Conservation (phyloP, 2,888 invertebrate genomes). For the Siphlonurus alternatus region DNA sequence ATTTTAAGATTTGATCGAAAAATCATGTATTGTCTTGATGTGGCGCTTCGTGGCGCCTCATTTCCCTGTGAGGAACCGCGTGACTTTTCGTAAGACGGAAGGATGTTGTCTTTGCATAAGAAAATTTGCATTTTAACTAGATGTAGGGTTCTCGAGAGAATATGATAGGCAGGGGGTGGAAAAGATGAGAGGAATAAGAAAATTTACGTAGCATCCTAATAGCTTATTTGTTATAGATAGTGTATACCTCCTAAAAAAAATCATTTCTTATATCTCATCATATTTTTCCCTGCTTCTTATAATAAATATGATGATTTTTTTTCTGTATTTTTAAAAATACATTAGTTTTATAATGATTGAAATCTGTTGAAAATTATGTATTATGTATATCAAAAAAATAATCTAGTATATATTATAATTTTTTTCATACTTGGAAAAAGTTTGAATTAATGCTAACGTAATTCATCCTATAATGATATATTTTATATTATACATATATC, state of each 20-base stretch:
- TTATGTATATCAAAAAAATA: too few relatives aligned
- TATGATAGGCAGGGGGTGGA: not conserved
- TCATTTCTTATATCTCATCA: not conserved
- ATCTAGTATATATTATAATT: too few relatives aligned
- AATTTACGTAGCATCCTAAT: not conserved
- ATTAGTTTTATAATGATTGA: not conserved
- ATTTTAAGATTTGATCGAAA: not conserved
- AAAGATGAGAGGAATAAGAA: not conserved
- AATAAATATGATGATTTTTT: not conserved
- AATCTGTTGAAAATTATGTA: not conserved
- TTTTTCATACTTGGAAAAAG: too few relatives aligned
- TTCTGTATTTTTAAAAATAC: not conserved
- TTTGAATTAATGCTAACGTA: too few relatives aligned
- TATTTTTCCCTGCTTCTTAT: not conserved
- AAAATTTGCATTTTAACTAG: conserved; percentile 3
- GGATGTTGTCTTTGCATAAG: not conserved
- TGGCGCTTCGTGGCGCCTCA: not conserved
- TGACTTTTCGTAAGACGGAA: not conserved
- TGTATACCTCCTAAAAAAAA: not conserved
- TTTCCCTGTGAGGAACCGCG: not conserved
- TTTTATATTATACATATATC: too few relatives aligned
- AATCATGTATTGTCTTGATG: not conserved
- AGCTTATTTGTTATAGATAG: not conserved
- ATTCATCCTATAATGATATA: too few relatives aligned
- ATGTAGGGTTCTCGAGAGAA: not conserved